These are phyloP conservation scores for Corella eumyota DNA, from an alignment of 23 tunicate species.

Conservation along the genomic window DNA sequence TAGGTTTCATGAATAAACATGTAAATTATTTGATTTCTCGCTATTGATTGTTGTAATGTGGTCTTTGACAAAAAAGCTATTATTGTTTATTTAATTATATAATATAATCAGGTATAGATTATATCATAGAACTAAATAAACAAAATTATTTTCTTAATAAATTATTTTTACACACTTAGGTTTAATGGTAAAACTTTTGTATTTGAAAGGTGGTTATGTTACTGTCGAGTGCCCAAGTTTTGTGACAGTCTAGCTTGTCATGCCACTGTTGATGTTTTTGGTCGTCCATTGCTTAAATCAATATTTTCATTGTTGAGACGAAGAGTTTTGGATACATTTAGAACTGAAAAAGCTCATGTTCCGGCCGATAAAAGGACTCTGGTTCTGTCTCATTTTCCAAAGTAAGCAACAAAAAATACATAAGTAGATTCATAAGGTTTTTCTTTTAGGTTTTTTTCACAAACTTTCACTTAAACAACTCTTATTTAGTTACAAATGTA, in stretches of 20 bases:
- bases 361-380: slow-evolving; percentile 67
- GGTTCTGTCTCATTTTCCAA: slow-evolving; percentile 84
- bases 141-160: too few relatives aligned
- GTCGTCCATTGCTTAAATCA: slow-evolving; percentile 42
- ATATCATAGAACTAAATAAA: too few relatives aligned
- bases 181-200: too few relatives aligned
- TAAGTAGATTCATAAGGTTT: not conserved
- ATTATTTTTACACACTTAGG: too few relatives aligned
- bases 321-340: slow-evolving; percentile 55
- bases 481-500: too few relatives aligned
- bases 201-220: slow-evolving; percentile 91
- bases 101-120: too few relatives aligned
- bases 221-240: slow-evolving; percentile 79
- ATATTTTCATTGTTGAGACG: slow-evolving; percentile 56
- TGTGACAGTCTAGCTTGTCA: slow-evolving; percentile 69
- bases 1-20: too few relatives aligned
- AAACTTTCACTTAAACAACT: too few relatives aligned
- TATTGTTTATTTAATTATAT: too few relatives aligned
- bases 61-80: too few relatives aligned
- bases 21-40: too few relatives aligned
- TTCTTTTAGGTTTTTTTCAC: not conserved
- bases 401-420: slow-evolving; percentile 12
- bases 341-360: slow-evolving; percentile 69
- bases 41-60: too few relatives aligned
- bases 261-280: slow-evolving; percentile 75